Conservation (phyloP, 1,140 invertebrate species). For the Antheraea mylitta region DNA sequence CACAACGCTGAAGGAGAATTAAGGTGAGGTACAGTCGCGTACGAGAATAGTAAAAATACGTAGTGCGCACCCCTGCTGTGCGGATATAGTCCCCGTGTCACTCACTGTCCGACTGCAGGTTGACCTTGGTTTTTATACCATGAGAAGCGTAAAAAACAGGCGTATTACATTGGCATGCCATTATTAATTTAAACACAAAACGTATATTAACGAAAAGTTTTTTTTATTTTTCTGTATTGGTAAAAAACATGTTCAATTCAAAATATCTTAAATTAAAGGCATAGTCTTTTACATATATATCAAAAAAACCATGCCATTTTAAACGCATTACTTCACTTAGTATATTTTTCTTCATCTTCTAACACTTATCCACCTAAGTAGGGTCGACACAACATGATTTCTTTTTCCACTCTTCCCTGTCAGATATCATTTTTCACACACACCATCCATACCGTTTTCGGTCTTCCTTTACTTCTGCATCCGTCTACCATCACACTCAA, state of each 20-base stretch:
- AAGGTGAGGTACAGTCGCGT: constrained; percentile 24
- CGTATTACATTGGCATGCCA: background rate
- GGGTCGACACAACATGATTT: too few species aligned
- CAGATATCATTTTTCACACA: too few species aligned
- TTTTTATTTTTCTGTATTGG: background rate
- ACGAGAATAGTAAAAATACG: constrained; percentile 54
- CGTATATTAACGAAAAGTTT: background rate
- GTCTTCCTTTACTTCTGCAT: too few species aligned
- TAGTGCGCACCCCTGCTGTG: constrained; percentile 41
- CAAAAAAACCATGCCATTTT: too few species aligned
- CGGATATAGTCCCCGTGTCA: constrained; percentile 47
- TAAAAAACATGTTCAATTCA: background rate
- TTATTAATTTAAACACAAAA: background rate
- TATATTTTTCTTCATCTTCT: too few species aligned
- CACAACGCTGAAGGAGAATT: background rate
- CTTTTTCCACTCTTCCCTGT: too few species aligned
- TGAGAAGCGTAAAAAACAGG: background rate
- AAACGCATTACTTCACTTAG: too few species aligned
- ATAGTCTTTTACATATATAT: too few species aligned
- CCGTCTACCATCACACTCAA: too few species aligned
- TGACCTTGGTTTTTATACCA: constrained; percentile 2
- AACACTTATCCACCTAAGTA: too few species aligned
- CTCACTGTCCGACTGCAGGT: constrained; percentile 37
- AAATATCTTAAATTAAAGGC: background rate
- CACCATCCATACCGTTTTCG: too few species aligned